Evolutionary conservation across 2,113 vertebrate genomes (phyloP).

Genomic region (Balaenoptera acutorostrata): DNA sequence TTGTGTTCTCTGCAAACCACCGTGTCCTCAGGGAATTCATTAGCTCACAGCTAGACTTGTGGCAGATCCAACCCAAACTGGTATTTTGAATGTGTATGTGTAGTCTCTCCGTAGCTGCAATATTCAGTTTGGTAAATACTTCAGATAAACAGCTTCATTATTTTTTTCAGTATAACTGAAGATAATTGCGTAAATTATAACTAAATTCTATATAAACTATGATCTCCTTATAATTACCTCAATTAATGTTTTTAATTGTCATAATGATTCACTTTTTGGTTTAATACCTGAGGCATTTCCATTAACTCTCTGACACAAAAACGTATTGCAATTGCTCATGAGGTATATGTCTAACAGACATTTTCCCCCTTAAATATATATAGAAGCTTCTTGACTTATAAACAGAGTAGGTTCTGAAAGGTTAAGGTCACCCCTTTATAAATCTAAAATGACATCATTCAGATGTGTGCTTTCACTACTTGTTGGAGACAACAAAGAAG

Average conservation of each 20-base stretch:
- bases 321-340: not conserved
- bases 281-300: conserved; percentile 61
- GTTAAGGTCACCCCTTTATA: not conserved
- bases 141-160: conserved; percentile 66
- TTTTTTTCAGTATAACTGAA: conserved; percentile 51
- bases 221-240: conserved; percentile 63
- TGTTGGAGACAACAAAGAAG: not conserved
- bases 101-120: not conserved
- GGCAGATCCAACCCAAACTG: not conserved
- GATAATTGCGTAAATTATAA: conserved; percentile 71
- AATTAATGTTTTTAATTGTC: conserved; percentile 73
- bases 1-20: conserved; percentile 40
- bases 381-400: not conserved
- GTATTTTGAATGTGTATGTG: not conserved
- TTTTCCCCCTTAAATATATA: not conserved
- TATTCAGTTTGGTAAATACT: conserved; percentile 58
- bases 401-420: not conserved
- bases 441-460: not conserved
- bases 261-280: conserved; percentile 64
- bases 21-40: conserved; percentile 33
- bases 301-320: conserved; percentile 57
- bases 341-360: not conserved
- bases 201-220: conserved; percentile 58
- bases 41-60: not conserved
- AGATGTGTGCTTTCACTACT: not conserved